These are phyloP conservation scores for Orchesellides sinensis DNA, from an alignment of 2,888 invertebrate species.

Conservation along the genomic window DNA sequence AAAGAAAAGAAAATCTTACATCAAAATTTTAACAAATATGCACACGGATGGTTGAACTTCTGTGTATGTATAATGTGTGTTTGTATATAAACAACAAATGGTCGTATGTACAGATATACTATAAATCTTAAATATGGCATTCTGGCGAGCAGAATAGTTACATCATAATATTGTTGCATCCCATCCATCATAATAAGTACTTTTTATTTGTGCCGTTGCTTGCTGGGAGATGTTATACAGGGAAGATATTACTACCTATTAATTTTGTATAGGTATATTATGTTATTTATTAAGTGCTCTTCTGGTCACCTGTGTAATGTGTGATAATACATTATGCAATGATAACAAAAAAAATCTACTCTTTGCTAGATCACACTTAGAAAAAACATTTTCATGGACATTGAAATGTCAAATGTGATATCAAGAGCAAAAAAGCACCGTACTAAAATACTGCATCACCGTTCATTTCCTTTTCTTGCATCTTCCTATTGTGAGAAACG, in stretches of 20 bases:
- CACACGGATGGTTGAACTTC: not conserved
- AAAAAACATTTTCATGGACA: too few species aligned
- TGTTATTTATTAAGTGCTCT: not conserved
- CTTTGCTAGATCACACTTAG: not conserved
- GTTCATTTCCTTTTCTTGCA: not conserved
- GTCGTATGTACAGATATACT: not conserved
- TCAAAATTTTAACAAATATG: not conserved
- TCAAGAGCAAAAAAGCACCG: too few species aligned
- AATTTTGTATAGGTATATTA: not conserved
- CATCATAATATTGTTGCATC: not conserved
- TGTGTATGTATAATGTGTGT: too few species aligned
- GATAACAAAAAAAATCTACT: not conserved
- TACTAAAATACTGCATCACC: not conserved
- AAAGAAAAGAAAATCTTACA: constrained; percentile 24
- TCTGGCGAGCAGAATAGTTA: not conserved
- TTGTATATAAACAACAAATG: constrained; percentile 51
- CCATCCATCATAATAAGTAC: too few species aligned
- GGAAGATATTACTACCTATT: not conserved
- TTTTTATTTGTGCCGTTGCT: not conserved
- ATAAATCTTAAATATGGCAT: not conserved
- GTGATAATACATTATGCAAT: constrained; percentile 43
- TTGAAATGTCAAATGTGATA: too few species aligned
- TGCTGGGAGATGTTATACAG: not conserved
- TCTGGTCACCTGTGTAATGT: not conserved
- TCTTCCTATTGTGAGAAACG: not conserved